Base-by-base conservation (phyloP, 2,888 invertebrate species). In the Sphaerophoria rueppellii region DNA sequence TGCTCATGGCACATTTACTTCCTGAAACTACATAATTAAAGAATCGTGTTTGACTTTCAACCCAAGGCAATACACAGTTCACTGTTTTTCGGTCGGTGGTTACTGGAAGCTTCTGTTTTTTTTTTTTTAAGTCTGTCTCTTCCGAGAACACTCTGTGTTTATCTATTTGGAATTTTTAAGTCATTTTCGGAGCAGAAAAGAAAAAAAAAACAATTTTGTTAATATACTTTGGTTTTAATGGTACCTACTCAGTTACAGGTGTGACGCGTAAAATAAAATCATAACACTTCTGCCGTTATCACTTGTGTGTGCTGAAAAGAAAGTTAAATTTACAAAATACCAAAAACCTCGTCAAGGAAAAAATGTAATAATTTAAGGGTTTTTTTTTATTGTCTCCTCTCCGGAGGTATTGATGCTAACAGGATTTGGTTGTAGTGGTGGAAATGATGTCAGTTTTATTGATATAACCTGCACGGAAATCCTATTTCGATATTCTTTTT, bases 21-120 rank as follows among this genome's bases (percentile, higher is more conserved):
- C 72, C 65, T 78, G 65, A 58, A 57, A 73, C 74, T 74, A 80
- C 69, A 80, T 74, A 74, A 74, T 80, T 80, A 80, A 80, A 80
- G 61, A 69, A 80, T 70, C 79, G 43, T 80, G 79, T 80, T 80
- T 74, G 79, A 80, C 79, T 73, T 74, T 70, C 54, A 48, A 80
- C 79, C 55, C 79, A 61, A 69, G 69, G 79, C 69, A 70, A 54
- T 69, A 61, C 69, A 50, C 24, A 54, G 74, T n/a, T 50, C 60
- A 61, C 46, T 55, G 48, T 69, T 67, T 67, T 58, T 69, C 9
- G 70, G 61, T 63, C 40, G 57, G 40, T 43, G 58, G 71, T 72
- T 63, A 55, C 40, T 50, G 77, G 37, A 24, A 60, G 32, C 11
- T 60, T 16, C 11, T 4, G n/a, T 16, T 34, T 61, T 52, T 24